These are phyloP conservation scores for Myiopsitta monachus DNA, from an alignment of 2,113 vertebrate species.

Conservation along the genomic window DNA sequence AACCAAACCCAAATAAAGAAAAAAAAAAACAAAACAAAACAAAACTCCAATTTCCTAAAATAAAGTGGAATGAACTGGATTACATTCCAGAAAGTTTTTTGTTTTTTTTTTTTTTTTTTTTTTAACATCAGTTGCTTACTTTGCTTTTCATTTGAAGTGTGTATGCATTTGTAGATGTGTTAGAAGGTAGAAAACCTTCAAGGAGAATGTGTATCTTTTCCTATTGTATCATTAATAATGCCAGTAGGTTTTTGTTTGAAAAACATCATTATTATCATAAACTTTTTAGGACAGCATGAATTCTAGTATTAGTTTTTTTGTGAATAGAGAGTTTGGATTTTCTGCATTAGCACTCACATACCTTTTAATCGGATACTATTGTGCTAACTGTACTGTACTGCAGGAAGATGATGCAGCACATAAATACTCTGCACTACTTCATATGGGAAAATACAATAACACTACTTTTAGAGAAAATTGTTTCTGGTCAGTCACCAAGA, in stretches of 20 bases:
- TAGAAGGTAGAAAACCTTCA: neutral
- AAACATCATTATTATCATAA: neutral
- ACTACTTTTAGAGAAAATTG: neutral
- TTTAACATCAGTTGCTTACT: neutral
- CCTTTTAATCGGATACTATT: neutral
- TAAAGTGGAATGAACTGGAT: neutral
- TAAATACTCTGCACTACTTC: neutral
- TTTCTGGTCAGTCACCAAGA: neutral
- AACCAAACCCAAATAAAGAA: neutral
- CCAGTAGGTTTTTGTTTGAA: neutral
- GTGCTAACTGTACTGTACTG: neutral
- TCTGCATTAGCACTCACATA: neutral
- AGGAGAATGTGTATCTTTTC: neutral
- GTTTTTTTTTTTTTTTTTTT: too few species aligned
- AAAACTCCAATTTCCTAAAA: neutral
- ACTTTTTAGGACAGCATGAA: neutral
- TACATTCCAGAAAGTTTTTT: neutral
- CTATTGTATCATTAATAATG: neutral
- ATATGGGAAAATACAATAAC: neutral
- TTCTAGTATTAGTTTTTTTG: neutral
- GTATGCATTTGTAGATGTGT: neutral
- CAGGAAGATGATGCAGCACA: neutral
- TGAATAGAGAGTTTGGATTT: neutral
- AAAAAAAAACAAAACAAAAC: neutral
- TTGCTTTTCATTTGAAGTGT: neutral